These are phyloP conservation scores for Mustela lutreola DNA, from an alignment of 2,113 vertebrate genomes.

Conservation along the genomic window DNA sequence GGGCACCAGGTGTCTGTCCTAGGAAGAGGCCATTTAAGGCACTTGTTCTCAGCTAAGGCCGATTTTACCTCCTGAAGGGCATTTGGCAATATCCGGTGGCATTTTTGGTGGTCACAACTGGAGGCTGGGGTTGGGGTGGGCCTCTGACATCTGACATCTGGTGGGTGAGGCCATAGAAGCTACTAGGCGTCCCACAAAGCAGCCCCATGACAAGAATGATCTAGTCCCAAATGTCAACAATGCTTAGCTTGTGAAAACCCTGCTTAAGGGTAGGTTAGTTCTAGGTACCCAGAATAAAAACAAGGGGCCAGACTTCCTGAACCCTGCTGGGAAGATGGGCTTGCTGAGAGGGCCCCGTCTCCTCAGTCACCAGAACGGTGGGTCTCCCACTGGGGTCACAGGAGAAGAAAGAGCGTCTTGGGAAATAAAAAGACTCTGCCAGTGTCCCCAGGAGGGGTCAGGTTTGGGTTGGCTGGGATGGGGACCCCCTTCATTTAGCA, in stretches of 20 bases:
- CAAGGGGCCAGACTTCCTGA: neutral
- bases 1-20: neutral
- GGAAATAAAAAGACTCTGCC: neutral
- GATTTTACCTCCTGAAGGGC: neutral
- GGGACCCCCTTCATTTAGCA: neutral
- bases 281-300: too few species aligned
- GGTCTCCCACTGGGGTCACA: too few species aligned
- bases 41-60: neutral
- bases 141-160: neutral
- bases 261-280: neutral
- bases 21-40: neutral
- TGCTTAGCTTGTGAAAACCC: neutral
- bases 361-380: neutral
- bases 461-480: rapidly evolving
- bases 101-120: neutral
- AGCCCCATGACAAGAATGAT: rapidly evolving
- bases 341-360: neutral
- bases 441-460: neutral
- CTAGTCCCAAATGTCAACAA: neutral
- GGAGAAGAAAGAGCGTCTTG: neutral
- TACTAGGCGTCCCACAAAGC: rapidly evolving
- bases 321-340: neutral
- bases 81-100: neutral
- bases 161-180: neutral
- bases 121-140: rapidly evolving